These are phyloP conservation scores for Notolabrus celidotus DNA, from an alignment of 2,797 vertebrate species.

Conservation along the genomic window DNA sequence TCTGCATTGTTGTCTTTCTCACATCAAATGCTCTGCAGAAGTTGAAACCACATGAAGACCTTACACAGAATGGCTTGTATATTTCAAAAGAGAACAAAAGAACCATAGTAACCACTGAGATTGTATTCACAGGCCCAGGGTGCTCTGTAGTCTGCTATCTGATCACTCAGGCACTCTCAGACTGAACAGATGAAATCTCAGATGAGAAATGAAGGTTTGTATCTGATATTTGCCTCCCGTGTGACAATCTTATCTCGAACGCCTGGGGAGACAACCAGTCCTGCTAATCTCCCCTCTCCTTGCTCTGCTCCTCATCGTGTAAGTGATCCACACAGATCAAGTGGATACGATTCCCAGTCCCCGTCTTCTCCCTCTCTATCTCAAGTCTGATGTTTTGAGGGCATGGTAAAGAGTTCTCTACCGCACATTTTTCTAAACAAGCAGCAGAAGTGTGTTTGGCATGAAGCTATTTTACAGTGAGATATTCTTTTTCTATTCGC, in stretches of 20 bases:
- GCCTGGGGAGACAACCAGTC: constrained; percentile 55
- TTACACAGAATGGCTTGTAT: not conserved
- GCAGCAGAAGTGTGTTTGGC: not conserved
- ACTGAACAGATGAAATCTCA: constrained; percentile 49
- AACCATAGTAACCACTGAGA: not conserved
- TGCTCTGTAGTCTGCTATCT: constrained; percentile 46
- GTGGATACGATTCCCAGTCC: constrained; percentile 51
- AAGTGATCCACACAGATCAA: constrained; percentile 58
- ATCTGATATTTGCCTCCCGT: constrained; percentile 58
- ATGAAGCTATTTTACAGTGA: not conserved
- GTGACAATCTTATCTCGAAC: constrained; percentile 61
- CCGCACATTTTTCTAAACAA: constrained; percentile 29
- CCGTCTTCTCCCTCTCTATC: constrained; percentile 39
- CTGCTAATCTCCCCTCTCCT: constrained; percentile 61
- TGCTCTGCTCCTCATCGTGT: constrained; percentile 53
- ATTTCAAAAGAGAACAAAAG: not conserved
- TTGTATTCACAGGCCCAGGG: constrained; percentile 2
- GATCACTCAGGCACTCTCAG: constrained; percentile 38
- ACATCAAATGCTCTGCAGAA: not conserved
- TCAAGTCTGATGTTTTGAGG: constrained; percentile 38
- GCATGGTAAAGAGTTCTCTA: not conserved
- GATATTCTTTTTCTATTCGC: constrained; percentile 21
- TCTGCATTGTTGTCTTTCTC: not conserved
- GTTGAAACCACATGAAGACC: not conserved
- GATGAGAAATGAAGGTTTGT: constrained; percentile 45